Base-by-base conservation (phyloP, 2,113 vertebrate genomes). In the Lagopus leucura region DNA sequence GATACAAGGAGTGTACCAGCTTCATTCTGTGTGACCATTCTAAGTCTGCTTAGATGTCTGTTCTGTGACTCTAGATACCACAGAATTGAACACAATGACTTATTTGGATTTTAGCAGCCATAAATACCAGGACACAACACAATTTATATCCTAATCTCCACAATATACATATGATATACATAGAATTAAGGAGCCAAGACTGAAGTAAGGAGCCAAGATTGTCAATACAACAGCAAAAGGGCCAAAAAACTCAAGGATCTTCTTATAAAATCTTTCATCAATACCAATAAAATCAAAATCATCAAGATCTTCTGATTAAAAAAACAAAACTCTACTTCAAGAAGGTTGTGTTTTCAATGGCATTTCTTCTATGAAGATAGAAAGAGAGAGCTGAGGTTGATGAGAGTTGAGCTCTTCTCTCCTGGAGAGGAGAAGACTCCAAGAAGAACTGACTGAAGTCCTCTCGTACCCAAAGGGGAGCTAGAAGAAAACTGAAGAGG, bases 91-190 rank as follows among this genome's bases (percentile, higher is more conserved):
- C 21, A 28, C 4, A 2, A 64, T 3, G 6, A 76, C 47, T 60
- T 6, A 0, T 5, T 72, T 0, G 0, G 43, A 61, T 6, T 2
- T 9, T 40, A 66, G 79, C 32, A 67, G 30, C 32, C 28, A 70
- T 6, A 64, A 58, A 72, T 8, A 55, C 7, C 11, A 66, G 34
- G 28, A 48, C 42, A 15, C 2, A 54, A 48, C 1, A n/a, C 12
- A 15, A 40, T 71, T 77, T 45, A 71, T 25, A 64, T 8, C 4
- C 34, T 24, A 14, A 48, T 19, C 30, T 74, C 5, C 13, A 58
- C 65, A 28, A 69, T 5, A 18, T 5, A 70, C 0, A 3, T 13
- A 88, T n/a, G 11, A 13, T 0, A 27, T 7, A 69, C 75, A 9
- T 70, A 50, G 43, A 61, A 67, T 69, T 54, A 54, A 30, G 52